phyloP scores from a whole-genome alignment of 2,113 vertebrate species.

The Felis catus region DNA sequence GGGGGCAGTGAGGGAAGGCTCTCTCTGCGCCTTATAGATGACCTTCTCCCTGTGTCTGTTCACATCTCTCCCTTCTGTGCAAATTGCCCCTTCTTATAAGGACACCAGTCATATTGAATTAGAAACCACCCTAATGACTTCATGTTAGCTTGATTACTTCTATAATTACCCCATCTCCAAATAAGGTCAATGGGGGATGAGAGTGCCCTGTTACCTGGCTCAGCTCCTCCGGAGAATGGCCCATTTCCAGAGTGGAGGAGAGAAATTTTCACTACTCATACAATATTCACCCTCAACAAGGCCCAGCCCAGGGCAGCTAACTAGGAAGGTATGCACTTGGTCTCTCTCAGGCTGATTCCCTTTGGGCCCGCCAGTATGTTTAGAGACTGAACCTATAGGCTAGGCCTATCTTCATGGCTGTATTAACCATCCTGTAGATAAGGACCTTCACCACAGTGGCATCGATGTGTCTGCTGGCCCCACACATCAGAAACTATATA shows the following conservation, averaged over 20 bases:
- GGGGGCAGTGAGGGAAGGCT: no score
- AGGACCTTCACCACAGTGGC: background rate
- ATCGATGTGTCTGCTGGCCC: background rate
- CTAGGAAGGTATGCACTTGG: background rate
- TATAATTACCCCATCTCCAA: background rate
- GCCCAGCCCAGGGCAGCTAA: background rate
- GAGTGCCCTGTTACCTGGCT: background rate
- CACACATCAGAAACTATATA: background rate
- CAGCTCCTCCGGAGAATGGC: background rate
- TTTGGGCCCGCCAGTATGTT: background rate
- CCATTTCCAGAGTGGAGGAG: background rate
- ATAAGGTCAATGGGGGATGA: background rate
- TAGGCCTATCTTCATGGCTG: background rate
- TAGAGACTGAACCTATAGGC: background rate
- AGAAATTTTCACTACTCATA: background rate
- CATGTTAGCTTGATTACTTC: background rate
- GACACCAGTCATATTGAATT: background rate
- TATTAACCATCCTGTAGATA: background rate
- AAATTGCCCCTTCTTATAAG: background rate
- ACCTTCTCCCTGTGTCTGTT: background rate
- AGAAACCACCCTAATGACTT: background rate
- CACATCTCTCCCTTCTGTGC: background rate
- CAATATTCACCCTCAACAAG: background rate
- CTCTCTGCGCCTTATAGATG: fast-evolving
- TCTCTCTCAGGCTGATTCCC: background rate